These are phyloP conservation scores for Orchesellides sinensis DNA, from an alignment of 2,888 invertebrate species.

Conservation along the genomic window DNA sequence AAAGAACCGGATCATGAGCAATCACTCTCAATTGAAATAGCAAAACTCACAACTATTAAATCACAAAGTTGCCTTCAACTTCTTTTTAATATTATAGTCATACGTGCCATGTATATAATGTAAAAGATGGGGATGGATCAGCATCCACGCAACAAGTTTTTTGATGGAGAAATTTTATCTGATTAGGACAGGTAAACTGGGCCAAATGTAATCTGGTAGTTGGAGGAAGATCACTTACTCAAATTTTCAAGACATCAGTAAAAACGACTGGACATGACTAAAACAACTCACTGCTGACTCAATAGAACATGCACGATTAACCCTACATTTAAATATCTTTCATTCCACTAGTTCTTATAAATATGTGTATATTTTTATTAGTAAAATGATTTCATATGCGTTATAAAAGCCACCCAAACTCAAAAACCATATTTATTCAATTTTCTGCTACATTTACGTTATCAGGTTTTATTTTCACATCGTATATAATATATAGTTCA, in stretches of 20 bases:
- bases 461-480: background rate
- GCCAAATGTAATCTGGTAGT: conserved; percentile 21
- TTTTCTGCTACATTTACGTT: conserved; percentile 30
- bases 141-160: conserved; percentile 10
- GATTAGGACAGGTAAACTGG: conserved; percentile 32
- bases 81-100: conserved; percentile 8
- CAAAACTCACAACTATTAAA: conserved; percentile 39
- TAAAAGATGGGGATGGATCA: background rate
- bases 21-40: conserved; percentile 49
- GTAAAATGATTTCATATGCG: background rate
- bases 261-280: background rate
- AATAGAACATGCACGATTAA: conserved; percentile 1
- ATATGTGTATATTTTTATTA: background rate
- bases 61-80: conserved; percentile 33
- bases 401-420: conserved; percentile 34
- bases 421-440: conserved; percentile 24
- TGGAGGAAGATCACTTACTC: conserved; percentile 7
- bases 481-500: background rate
- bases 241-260: conserved; percentile 20
- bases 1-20: conserved; percentile 51
- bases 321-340: conserved; percentile 7
- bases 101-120: background rate
- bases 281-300: too few species aligned
- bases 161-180: conserved; percentile 52
- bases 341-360: background rate